Conservation (phyloP, 2,888 invertebrate species). For the Heliconius ethilla region DNA sequence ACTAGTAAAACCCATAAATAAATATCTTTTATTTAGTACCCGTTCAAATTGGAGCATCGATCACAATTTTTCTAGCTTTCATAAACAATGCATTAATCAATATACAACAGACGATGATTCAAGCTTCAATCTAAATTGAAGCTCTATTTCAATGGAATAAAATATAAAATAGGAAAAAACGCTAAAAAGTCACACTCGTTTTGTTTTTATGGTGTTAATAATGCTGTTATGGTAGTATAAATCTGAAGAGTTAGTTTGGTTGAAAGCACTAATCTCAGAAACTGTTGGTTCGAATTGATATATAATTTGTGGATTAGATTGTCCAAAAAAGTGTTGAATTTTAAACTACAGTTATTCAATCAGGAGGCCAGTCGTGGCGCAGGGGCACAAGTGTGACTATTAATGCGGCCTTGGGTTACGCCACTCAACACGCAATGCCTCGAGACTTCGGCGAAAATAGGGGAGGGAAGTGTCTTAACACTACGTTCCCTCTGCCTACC, state of each 20-base stretch:
- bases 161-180: neutral
- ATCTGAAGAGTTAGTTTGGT: no score
- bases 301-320: no score
- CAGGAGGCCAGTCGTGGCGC: neutral
- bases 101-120: neutral
- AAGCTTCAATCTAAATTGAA: neutral
- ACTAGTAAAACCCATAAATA: slow-evolving; percentile 36
- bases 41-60: slow-evolving; percentile 7
- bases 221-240: neutral
- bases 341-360: no score
- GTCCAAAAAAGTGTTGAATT: no score
- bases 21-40: slow-evolving; percentile 5
- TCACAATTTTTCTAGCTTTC: slow-evolving; percentile 22
- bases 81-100: slow-evolving; percentile 24
- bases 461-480: neutral
- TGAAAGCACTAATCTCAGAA: no score
- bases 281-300: no score
- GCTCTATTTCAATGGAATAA: neutral
- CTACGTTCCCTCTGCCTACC: neutral
- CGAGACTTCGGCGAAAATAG: neutral
- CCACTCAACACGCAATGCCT: neutral
- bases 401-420: neutral
- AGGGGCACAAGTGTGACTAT: neutral
- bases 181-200: no score
- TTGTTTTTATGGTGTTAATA: slow-evolving; percentile 3